Base-by-base conservation (phyloP, 2,888 invertebrate species). In the Ctenicera cuprea region DNA sequence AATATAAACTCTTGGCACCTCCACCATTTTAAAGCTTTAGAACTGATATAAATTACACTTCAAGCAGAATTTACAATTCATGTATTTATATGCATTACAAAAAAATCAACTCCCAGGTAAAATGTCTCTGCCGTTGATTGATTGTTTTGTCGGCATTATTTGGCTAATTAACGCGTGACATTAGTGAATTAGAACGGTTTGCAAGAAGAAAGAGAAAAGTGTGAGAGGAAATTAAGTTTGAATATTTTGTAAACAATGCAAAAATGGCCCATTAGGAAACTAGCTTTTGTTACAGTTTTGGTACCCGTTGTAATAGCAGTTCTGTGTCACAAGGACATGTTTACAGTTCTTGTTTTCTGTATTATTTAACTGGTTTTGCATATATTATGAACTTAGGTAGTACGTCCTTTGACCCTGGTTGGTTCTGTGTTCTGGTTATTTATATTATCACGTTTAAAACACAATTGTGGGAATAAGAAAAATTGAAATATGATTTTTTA, bases 201-300 rank as follows among this genome's bases (percentile, higher is more conserved):
- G n/a, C 3, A 1, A 26, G n/a, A 50, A 20, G 22, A 50, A 50
- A 50, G 50, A 50, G 50, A 50, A 50, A 50, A 50, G 50, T 50
- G 50, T 50, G 50, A 50, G 50, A 50, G 22, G 12, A 1, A 50
- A 50, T 50, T 50, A 50, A 12, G 12, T 22, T 12, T 20, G 50
- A 22, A 50, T 50, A 48, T 50, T 50, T 50, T 22, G 50, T 50
- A 50, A 50, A 50, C 50, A 50, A 50, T 50, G 50, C 26, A 12
- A 50, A 50, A 50, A 50, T 22, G 50, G 50, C 50, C 50, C 22
- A 50, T 50, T 50, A 50, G 22, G 22, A 50, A 50, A 50, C 50
- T 12, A 12, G 50, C 50, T 50, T 45, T 45, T 22, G 50, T 50
- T 50, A 50, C 50, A 26, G 50, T 50, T 50, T 50, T 50, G 9